phyloP scores from a whole-genome alignment of 2,113 vertebrate genomes.

The Nycticebus coucang region DNA sequence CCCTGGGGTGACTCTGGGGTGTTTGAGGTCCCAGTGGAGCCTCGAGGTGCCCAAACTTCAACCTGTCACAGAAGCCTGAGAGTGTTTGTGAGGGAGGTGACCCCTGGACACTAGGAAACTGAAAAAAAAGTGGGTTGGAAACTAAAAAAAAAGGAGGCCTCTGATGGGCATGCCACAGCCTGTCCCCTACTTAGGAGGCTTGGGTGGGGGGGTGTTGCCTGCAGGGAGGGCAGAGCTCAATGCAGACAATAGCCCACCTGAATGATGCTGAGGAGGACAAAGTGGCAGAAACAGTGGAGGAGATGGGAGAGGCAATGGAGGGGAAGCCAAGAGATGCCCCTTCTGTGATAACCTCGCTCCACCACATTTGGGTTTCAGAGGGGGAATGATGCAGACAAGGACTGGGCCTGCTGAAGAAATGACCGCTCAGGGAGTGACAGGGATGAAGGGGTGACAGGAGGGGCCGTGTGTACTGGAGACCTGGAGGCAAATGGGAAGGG shows the following conservation, averaged over 20 bases:
- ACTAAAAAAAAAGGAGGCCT: background rate
- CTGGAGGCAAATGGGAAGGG: background rate
- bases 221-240: background rate
- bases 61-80: background rate
- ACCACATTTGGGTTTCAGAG: no score
- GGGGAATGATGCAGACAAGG: background rate
- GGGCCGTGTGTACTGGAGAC: background rate
- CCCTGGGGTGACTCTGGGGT: background rate
- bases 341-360: background rate
- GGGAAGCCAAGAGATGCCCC: background rate
- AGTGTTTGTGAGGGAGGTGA: background rate
- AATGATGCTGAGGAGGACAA: background rate
- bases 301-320: no score
- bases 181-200: background rate
- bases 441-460: no score
- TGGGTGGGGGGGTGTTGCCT: background rate
- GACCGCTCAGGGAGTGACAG: rapidly evolving
- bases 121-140: background rate
- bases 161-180: rapidly evolving
- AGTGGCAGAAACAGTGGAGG: background rate
- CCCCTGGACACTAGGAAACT: no score
- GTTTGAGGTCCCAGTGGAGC: background rate
- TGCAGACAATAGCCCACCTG: no score
- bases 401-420: rapidly evolving
- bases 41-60: background rate